These are phyloP conservation scores for Notarius quadriscutis DNA, from an alignment of 2,113 vertebrate genomes.

Conservation along the genomic window DNA sequence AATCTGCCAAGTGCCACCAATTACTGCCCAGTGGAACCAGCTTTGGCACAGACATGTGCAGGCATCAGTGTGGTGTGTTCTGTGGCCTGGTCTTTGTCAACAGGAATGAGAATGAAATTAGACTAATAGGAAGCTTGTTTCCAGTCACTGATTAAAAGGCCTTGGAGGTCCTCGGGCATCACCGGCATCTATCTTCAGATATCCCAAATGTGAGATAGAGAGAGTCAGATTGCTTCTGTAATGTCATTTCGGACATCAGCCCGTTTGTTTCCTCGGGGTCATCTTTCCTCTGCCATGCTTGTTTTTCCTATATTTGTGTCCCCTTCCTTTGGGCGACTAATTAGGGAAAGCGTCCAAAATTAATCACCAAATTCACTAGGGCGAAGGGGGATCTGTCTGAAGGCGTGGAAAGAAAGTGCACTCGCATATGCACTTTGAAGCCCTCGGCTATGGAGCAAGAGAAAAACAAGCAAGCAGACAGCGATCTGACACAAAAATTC, in stretches of 20 bases:
- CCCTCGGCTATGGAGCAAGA: constrained; percentile 91
- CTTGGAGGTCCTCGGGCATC: constrained; percentile 86
- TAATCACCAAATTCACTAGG: constrained; percentile 98
- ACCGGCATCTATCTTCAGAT: constrained; percentile 81
- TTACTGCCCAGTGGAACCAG: constrained; percentile 84
- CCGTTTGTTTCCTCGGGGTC: constrained; percentile 90
- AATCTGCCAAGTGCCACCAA: constrained; percentile 86
- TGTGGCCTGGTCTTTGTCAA: constrained; percentile 75
- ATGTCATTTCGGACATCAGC: constrained; percentile 87
- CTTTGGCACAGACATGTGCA: constrained; percentile 71
- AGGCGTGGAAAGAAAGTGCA: constrained; percentile 85
- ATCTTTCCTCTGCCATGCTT: constrained; percentile 88
- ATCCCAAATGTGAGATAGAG: constrained; percentile 65
- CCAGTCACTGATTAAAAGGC: constrained; percentile 92
- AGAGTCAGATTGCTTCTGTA: constrained; percentile 79
- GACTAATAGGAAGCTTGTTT: constrained; percentile 89
- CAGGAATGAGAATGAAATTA: constrained; percentile 91
- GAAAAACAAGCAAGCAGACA: constrained; percentile 90
- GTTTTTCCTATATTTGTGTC: constrained; percentile 71
- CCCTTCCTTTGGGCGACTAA: constrained; percentile 98
- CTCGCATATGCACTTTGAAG: constrained; percentile 81
- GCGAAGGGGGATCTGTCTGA: constrained; percentile 98
- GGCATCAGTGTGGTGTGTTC: constrained; percentile 89
- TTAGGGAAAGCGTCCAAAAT: constrained; percentile 98
- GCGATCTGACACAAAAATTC: constrained; percentile 98